phyloP scores from a whole-genome alignment of 2,888 invertebrate genomes.

The Lingula anatina region DNA sequence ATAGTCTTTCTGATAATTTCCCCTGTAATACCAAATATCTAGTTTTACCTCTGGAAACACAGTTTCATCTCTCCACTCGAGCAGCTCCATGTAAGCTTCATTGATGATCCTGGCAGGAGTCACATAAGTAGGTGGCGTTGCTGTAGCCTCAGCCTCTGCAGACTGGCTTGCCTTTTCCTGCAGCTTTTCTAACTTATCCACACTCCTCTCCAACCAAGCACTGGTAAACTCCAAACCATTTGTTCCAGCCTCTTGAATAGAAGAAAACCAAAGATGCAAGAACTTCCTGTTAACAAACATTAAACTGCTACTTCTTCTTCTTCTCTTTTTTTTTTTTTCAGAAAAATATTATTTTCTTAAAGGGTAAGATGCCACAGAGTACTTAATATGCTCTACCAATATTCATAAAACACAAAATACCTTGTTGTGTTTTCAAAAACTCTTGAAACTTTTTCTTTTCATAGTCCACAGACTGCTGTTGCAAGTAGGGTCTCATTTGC shows the following conservation, averaged over 20 bases:
- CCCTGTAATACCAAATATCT: too few species aligned
- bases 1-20: too few species aligned
- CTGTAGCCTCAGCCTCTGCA: conserved; percentile 13
- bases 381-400: too few species aligned
- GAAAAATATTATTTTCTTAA: too few species aligned
- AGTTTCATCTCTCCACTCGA: conserved; percentile 71
- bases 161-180: conserved; percentile 9
- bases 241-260: conserved; percentile 44
- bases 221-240: conserved; percentile 80
- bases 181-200: conserved; percentile 44
- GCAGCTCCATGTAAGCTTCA: conserved; percentile 77
- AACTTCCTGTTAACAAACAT: too few species aligned
- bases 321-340: too few species aligned
- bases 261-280: too few species aligned
- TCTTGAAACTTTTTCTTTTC: conserved; percentile 89
- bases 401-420: conserved; percentile 50
- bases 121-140: conserved; percentile 9
- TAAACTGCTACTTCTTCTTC: too few species aligned
- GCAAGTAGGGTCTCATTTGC: conserved; percentile 81
- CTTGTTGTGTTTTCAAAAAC: conserved; percentile 68
- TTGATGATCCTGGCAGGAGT: conserved; percentile 64
- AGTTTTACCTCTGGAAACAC: conserved; percentile 76
- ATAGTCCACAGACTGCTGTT: conserved; percentile 85
- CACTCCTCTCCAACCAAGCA: conserved; percentile 73
- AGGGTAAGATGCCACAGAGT: too few species aligned